These are phyloP conservation scores for Sinopyrophorus schimmeli DNA, from an alignment of 2,888 invertebrate species.

Conservation along the genomic window DNA sequence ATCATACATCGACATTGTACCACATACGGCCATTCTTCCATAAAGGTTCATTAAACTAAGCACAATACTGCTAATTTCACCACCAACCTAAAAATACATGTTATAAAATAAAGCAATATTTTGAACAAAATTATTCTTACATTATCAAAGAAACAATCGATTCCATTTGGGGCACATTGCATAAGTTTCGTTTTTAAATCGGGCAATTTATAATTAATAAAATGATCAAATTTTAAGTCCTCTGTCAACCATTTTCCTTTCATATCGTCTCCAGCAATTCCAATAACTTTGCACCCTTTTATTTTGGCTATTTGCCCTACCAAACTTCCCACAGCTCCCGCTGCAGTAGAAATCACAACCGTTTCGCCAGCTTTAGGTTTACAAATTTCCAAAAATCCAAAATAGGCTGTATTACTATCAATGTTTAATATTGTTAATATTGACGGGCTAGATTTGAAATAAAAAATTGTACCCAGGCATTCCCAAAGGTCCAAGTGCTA, in stretches of 20 bases:
- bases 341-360: constrained; percentile 74
- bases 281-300: constrained; percentile 70
- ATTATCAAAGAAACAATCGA: constrained; percentile 80
- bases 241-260: constrained; percentile 69
- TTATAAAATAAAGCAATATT: neutral
- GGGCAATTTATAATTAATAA: constrained; percentile 73
- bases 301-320: constrained; percentile 81
- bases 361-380: constrained; percentile 73
- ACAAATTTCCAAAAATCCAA: constrained; percentile 73
- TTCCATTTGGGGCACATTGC: constrained; percentile 66
- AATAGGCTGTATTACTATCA: constrained; percentile 71
- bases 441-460: neutral
- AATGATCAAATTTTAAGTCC: constrained; percentile 68
- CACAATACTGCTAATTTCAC: constrained; percentile 64
- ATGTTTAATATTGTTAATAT: neutral
- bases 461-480: constrained; percentile 5
- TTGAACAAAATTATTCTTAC: constrained; percentile 54
- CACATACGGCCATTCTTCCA: constrained; percentile 68
- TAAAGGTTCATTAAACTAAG: constrained; percentile 65
- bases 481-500: constrained; percentile 66
- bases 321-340: constrained; percentile 76
- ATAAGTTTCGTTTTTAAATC: constrained; percentile 60
- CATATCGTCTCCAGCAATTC: constrained; percentile 70
- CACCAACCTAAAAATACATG: constrained; percentile 60
- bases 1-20: constrained; percentile 69